phyloP scores from a whole-genome alignment of 2,113 vertebrate genomes.

The Dicaeum eximium region DNA sequence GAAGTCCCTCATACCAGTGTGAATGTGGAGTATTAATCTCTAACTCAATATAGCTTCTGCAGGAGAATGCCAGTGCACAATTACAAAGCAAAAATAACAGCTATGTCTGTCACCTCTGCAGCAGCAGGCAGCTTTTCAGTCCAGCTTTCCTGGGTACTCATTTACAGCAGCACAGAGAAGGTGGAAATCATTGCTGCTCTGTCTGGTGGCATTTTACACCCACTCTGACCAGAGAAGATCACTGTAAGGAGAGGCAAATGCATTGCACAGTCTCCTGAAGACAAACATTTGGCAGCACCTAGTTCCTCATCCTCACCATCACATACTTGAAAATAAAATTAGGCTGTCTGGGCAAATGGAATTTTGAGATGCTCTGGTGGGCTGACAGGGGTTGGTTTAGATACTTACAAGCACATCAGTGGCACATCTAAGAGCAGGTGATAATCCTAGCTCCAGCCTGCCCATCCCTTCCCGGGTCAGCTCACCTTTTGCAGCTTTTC shows the following conservation, averaged over 20 bases:
- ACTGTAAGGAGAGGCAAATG: background rate
- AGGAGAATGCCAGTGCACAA: background rate
- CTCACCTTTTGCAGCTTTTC: background rate
- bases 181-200: background rate
- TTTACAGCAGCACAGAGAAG: conserved; percentile 9
- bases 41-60: background rate
- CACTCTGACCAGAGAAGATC: background rate
- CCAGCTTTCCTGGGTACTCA: background rate
- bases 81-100: conserved; percentile 15
- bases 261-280: background rate
- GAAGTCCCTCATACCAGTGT: background rate
- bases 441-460: background rate
- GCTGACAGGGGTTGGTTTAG: background rate
- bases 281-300: background rate
- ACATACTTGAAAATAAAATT: background rate
- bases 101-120: background rate
- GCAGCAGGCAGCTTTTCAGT: background rate
- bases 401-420: background rate
- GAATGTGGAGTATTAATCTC: background rate
- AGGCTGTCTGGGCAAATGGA: background rate
- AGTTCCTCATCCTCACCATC: background rate
- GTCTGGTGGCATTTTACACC: background rate
- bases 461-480: background rate
- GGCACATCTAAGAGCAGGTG: background rate
- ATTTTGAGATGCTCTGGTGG: background rate